These are phyloP conservation scores for Etheostoma nigrum DNA, from an alignment of 2,797 vertebrate genomes.

Conservation along the genomic window DNA sequence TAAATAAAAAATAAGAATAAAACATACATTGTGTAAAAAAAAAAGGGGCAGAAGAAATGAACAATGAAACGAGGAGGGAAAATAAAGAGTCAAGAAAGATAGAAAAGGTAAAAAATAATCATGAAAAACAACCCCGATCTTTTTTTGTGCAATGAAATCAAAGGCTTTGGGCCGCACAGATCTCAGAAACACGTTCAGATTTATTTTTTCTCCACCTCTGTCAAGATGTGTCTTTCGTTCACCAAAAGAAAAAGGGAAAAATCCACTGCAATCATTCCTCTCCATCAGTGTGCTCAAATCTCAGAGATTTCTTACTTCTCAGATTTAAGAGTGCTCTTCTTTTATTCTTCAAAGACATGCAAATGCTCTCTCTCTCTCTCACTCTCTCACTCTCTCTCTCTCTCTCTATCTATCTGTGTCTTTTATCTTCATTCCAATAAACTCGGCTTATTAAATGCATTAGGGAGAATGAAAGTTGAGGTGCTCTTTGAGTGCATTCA, in stretches of 20 bases:
- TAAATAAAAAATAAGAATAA: too few species aligned
- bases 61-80: too few species aligned
- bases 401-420: slow-evolving; percentile 9
- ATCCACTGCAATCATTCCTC: slow-evolving; percentile 62
- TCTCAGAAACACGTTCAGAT: slow-evolving; percentile 43
- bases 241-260: slow-evolving; percentile 39
- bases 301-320: slow-evolving; percentile 62
- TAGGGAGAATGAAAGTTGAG: slow-evolving; percentile 82
- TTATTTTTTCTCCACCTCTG: slow-evolving; percentile 52
- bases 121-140: too few species aligned
- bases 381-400: too few species aligned
- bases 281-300: slow-evolving; percentile 69
- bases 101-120: too few species aligned
- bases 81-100: too few species aligned
- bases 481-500: slow-evolving; percentile 74
- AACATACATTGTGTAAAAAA: too few species aligned
- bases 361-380: slow-evolving; percentile 64
- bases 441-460: slow-evolving; percentile 83
- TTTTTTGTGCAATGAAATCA: slow-evolving; percentile 31
- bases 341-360: slow-evolving; percentile 83
- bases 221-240: slow-evolving; percentile 48
- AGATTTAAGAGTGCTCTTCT: slow-evolving; percentile 73
- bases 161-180: slow-evolving; percentile 12
- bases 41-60: too few species aligned
- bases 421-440: slow-evolving; percentile 73